Evolutionary conservation across 2,113 vertebrate genomes (phyloP).

Genomic region (Antigone vipio): DNA sequence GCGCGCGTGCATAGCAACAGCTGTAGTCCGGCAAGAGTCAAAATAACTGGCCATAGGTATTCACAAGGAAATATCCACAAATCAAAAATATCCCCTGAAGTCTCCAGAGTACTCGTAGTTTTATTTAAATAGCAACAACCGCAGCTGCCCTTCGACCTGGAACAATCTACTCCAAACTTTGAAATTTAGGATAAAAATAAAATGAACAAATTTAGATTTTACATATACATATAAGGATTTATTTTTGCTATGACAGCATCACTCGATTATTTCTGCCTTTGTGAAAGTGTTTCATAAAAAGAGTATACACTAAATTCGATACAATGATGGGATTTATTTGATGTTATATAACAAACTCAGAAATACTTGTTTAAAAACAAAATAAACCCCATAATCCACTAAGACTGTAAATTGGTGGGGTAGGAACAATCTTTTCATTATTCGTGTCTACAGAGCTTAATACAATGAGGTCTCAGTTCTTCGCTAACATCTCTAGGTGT

Average conservation of each 20-base stretch:
- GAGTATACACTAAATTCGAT: neutral
- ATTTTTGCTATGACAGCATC: neutral
- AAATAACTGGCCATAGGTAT: neutral
- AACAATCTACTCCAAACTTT: neutral
- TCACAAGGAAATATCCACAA: neutral
- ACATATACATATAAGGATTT: neutral
- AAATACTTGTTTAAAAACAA: constrained; percentile 36
- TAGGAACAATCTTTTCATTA: constrained; percentile 56
- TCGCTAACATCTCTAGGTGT: constrained; percentile 52
- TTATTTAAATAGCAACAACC: neutral
- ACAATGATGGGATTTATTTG: constrained; percentile 26
- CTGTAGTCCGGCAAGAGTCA: constrained; percentile 48
- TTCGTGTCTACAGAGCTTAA: constrained; percentile 1
- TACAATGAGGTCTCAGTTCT: constrained; percentile 55
- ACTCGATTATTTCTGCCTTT: neutral
- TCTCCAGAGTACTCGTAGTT: neutral
- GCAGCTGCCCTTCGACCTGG: neutral
- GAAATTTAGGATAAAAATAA: neutral
- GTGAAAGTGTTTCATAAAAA: neutral
- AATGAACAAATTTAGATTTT: neutral
- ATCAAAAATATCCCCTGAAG: neutral
- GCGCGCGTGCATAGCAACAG: neutral
- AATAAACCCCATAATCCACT: constrained; percentile 49
- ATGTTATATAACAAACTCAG: constrained; percentile 13
- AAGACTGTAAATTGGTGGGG: constrained; percentile 46